Percentiles rank a stretch among this genome's conserved stretches.
These are phyloP conservation scores for Verasper variegatus DNA, from an alignment of 2,113 vertebrate genomes.

Conservation along the genomic window DNA sequence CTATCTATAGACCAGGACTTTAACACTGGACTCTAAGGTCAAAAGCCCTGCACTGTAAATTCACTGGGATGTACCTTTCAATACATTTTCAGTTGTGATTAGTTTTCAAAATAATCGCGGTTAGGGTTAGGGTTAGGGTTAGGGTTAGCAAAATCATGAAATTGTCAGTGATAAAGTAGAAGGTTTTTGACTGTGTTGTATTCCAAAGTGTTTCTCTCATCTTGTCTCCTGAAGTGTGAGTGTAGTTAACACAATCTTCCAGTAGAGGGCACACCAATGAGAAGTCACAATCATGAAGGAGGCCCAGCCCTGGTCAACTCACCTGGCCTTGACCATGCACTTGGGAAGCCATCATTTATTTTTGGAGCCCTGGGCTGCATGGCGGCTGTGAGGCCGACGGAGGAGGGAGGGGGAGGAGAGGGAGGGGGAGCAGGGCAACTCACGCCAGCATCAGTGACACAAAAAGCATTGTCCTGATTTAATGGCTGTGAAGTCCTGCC, in stretches of 20 bases:
- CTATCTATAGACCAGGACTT: no score
- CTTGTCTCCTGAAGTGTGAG: neutral
- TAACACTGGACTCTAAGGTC: no score
- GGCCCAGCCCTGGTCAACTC: constrained; percentile 65
- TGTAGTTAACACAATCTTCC: constrained; percentile 39
- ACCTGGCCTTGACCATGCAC: constrained; percentile 75
- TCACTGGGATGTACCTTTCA: no score
- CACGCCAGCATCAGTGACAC: constrained; percentile 77
- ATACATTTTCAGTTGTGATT: no score
- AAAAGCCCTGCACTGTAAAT: no score
- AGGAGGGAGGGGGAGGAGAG: constrained; percentile 39
- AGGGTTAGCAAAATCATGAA: no score
- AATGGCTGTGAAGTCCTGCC: constrained; percentile 76
- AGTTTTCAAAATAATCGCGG: no score
- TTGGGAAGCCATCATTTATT: constrained; percentile 79
- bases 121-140: no score
- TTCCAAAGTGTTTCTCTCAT: no score
- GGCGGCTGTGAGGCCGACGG: constrained; percentile 71
- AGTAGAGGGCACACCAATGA: constrained; percentile 57
- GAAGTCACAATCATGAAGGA: constrained; percentile 38
- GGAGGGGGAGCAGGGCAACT: constrained; percentile 51
- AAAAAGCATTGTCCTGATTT: constrained; percentile 84
- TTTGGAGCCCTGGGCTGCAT: constrained; percentile 76
- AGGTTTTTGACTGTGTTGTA: neutral
- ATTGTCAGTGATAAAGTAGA: no score